Conservation (phyloP, 2,888 invertebrate species). For the Pollenia labialis region DNA sequence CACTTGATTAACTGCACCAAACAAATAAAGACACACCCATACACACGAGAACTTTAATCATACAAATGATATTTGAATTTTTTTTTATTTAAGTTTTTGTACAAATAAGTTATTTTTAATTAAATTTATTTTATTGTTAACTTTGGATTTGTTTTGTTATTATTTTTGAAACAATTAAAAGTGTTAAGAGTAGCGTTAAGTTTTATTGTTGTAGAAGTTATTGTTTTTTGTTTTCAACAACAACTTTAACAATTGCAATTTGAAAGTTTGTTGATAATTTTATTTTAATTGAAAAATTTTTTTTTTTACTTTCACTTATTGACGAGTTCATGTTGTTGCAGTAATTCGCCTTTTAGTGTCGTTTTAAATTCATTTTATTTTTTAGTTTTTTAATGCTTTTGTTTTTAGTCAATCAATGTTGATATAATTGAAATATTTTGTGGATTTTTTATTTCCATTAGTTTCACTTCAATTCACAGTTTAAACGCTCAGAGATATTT, state of each 20-base stretch:
- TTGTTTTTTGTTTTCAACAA: not conserved
- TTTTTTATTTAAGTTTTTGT: not conserved
- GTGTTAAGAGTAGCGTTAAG: not conserved
- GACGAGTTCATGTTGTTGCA: not conserved
- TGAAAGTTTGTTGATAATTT: conserved; percentile 30
- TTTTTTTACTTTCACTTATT: conserved; percentile 24
- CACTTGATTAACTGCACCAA: conserved; percentile 52
- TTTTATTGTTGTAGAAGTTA: no score
- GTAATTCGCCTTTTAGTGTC: not conserved
- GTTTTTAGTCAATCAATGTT: conserved; percentile 7
- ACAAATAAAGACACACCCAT: not conserved
- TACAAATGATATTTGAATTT: not conserved
- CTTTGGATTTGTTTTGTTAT: not conserved
- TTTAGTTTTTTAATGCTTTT: not conserved
- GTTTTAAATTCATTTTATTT: not conserved
- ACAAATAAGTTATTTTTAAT: conserved; percentile 26
- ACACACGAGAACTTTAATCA: not conserved
- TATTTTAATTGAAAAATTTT: conserved; percentile 47
- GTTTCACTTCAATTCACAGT: no score
- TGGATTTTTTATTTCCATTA: no score
- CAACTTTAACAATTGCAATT: not conserved
- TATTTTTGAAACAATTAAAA: conserved; percentile 19
- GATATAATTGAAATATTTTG: not conserved
- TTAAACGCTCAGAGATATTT: no score
- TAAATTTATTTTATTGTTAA: not conserved